Percentiles rank a stretch among this genome's conserved stretches.
phyloP scores from a whole-genome alignment of 2,888 invertebrate species.

The Abrostola triplasia region DNA sequence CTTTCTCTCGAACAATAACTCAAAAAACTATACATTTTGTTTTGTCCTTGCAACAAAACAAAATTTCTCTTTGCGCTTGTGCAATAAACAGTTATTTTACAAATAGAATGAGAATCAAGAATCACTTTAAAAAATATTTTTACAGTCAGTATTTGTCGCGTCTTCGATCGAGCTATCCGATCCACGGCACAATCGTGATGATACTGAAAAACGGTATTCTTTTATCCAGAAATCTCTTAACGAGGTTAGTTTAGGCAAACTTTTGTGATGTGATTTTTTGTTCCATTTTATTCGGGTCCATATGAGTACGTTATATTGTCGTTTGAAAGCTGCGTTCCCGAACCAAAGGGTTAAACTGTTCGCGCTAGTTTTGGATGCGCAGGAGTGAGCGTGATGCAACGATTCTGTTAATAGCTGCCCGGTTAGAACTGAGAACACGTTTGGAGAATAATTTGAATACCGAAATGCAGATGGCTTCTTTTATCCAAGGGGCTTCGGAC shows the following conservation, averaged over 20 bases:
- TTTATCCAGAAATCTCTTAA: constrained; percentile 88
- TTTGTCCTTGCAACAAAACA: constrained; percentile 67
- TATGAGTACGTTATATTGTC: constrained; percentile 85
- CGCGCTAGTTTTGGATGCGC: constrained; percentile 72
- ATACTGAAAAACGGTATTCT: constrained; percentile 88
- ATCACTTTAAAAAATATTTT: constrained; percentile 60
- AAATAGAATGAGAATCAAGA: constrained; percentile 51
- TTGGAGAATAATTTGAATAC: constrained; percentile 88
- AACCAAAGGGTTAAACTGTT: constrained; percentile 78
- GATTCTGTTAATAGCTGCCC: constrained; percentile 70
- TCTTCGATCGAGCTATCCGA: constrained; percentile 83
- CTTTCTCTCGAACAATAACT: constrained; percentile 82
- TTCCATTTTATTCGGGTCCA: constrained; percentile 82
- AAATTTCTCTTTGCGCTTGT: constrained; percentile 80
- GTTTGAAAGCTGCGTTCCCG: constrained; percentile 66
- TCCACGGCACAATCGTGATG: constrained; percentile 85
- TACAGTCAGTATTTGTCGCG: constrained; percentile 71
- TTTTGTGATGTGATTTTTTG: constrained; percentile 86
- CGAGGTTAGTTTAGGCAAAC: constrained; percentile 88
- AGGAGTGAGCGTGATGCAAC: constrained; percentile 84
- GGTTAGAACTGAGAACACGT: constrained; percentile 82
- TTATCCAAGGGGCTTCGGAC: constrained; percentile 79
- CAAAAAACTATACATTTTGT: constrained; percentile 77
- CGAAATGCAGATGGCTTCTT: constrained; percentile 88
- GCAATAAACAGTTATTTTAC: constrained; percentile 68